These are phyloP conservation scores for Pelosia muscerda DNA, from an alignment of 2,888 invertebrate species.

Conservation along the genomic window DNA sequence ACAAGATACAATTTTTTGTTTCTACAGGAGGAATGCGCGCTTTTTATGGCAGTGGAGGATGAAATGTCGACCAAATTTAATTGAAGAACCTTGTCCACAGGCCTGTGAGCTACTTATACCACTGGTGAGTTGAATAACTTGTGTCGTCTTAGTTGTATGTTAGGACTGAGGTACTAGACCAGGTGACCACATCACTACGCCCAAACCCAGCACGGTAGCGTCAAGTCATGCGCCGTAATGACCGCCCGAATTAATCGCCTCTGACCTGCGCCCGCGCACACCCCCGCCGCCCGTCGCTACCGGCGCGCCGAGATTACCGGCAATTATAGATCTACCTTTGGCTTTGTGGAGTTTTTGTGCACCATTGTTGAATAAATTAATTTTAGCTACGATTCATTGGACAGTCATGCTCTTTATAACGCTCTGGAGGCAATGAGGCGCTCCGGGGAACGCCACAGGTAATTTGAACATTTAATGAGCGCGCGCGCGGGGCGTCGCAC, in stretches of 20 bases:
- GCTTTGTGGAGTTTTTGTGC: slow-evolving; percentile 43
- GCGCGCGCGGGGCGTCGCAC: background rate
- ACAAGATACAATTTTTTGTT: background rate
- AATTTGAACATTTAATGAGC: slow-evolving; percentile 22
- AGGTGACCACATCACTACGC: slow-evolving; percentile 46
- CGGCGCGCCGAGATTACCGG: slow-evolving; percentile 49
- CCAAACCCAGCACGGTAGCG: slow-evolving; percentile 48
- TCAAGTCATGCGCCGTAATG: slow-evolving; percentile 75
- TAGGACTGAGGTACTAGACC: no score
- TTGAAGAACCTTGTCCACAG: background rate
- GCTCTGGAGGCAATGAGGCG: slow-evolving; percentile 20
- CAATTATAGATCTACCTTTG: slow-evolving; percentile 48
- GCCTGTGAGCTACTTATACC: no score
- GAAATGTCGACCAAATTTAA: background rate
- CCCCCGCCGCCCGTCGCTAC: slow-evolving; percentile 28
- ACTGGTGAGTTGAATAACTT: no score
- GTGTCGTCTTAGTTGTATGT: background rate
- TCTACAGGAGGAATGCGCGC: background rate
- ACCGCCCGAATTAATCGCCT: slow-evolving; percentile 58
- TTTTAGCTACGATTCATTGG: slow-evolving; percentile 47
- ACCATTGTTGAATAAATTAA: slow-evolving; percentile 54
- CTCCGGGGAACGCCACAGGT: background rate
- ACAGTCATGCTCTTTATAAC: slow-evolving; percentile 43
- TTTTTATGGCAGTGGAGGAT: background rate
- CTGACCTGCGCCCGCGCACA: slow-evolving; percentile 37